Percentiles rank a stretch among this genome's conserved stretches.
Evolutionary conservation across 30 jellyfish, hydroid and myxozoan species (phyloP).

Genomic region (Calvadosia cruxmelitensis): DNA sequence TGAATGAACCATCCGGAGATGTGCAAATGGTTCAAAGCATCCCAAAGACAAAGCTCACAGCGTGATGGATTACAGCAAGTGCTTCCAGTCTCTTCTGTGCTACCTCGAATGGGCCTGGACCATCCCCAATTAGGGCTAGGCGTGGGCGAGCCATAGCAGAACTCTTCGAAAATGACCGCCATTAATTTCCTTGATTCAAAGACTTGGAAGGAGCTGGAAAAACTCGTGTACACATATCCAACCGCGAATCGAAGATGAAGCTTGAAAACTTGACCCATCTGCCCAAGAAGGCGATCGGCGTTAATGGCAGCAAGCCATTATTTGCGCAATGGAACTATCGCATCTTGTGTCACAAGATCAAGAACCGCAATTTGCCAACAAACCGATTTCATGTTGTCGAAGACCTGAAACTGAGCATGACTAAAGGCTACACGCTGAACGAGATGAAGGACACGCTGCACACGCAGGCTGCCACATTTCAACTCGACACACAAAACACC

Average conservation of each 20-base stretch:
- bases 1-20: no score
- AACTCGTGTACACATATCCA: conserved; percentile 35
- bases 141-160: conserved; percentile 5
- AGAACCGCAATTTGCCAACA: conserved; percentile 36
- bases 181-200: conserved; percentile 13
- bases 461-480: conserved; percentile 60
- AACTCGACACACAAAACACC: conserved; percentile 5
- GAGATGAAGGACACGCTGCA: conserved; percentile 2
- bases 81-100: conserved; percentile 15
- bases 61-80: conserved; percentile 10
- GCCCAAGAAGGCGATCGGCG: conserved; percentile 70
- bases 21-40: conserved; percentile 23
- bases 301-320: conserved; percentile 33
- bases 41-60: conserved; percentile 7
- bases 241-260: conserved; percentile 66
- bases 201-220: conserved; percentile 20
- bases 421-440: no score
- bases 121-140: neutral
- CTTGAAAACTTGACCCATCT: conserved; percentile 69
- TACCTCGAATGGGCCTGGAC: conserved; percentile 37
- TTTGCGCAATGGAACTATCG: conserved; percentile 92
- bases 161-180: conserved; percentile 20
- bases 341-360: conserved; percentile 67
- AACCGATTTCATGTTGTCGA: conserved; percentile 33
- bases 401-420: conserved; percentile 35